phyloP scores from a whole-genome alignment of 2,797 vertebrate genomes.

The Gadopsis marmoratus region DNA sequence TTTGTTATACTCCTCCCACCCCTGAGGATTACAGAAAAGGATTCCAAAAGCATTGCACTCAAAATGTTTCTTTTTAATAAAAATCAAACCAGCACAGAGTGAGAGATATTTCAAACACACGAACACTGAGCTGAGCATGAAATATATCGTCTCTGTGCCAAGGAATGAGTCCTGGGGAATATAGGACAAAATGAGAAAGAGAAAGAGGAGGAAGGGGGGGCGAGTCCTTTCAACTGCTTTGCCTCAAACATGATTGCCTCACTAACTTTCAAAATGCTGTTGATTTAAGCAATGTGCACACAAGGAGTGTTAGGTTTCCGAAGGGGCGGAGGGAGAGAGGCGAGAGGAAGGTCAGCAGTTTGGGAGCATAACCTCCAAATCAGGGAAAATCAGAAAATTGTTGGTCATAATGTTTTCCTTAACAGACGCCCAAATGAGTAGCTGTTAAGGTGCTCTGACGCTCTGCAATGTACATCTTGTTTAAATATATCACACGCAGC shows the following conservation, averaged over 20 bases:
- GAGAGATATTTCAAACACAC: slow-evolving; percentile 72
- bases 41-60: slow-evolving; percentile 67
- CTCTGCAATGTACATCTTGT: slow-evolving; percentile 26
- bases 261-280: slow-evolving; percentile 80
- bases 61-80: slow-evolving; percentile 77
- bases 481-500: slow-evolving; percentile 49
- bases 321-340: slow-evolving; percentile 29
- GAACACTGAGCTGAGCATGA: slow-evolving; percentile 64
- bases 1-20: slow-evolving; percentile 51
- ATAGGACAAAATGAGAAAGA: slow-evolving; percentile 65
- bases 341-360: slow-evolving; percentile 64
- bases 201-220: slow-evolving; percentile 26
- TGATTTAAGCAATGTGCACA: slow-evolving; percentile 79
- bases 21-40: slow-evolving; percentile 63
- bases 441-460: slow-evolving; percentile 20
- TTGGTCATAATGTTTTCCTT: slow-evolving; percentile 62
- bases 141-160: slow-evolving; percentile 69
- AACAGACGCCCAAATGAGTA: slow-evolving; percentile 50
- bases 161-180: slow-evolving; percentile 68
- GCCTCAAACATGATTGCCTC: slow-evolving; percentile 76
- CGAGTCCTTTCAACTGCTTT: slow-evolving; percentile 65
- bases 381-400: slow-evolving; percentile 60
- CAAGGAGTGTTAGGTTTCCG: slow-evolving; percentile 73
- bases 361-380: slow-evolving; percentile 62
- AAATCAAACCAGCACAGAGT: slow-evolving; percentile 65